Evolutionary conservation across 1,140 invertebrate species (phyloP).

Genomic region (Arctopsyche grandis): DNA sequence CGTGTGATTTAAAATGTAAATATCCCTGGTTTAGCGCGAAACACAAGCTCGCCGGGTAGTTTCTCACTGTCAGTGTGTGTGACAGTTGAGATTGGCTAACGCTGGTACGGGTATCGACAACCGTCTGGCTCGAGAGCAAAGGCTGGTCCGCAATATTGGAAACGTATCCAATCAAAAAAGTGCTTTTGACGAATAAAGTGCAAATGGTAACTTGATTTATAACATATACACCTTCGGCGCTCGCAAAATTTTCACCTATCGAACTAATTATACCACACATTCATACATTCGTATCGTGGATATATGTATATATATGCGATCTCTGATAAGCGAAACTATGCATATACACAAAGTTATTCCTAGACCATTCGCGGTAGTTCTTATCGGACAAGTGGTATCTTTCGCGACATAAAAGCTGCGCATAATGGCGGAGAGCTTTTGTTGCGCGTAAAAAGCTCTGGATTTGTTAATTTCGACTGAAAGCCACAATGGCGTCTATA

Average conservation of each 20-base stretch:
- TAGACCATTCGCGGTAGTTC: too few relatives aligned
- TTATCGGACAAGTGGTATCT: not conserved
- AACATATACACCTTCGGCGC: too few relatives aligned
- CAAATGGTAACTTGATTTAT: not conserved
- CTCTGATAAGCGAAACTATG: too few relatives aligned
- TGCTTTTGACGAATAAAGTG: slow-evolving; percentile 8
- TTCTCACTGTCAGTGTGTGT: slow-evolving; percentile 43
- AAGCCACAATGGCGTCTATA: too few relatives aligned
- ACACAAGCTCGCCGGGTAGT: slow-evolving; percentile 13
- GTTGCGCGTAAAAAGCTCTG: not conserved
- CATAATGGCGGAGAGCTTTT: slow-evolving; percentile 3
- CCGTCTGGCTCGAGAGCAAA: slow-evolving; percentile 18
- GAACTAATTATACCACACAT: too few relatives aligned
- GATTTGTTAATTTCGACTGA: slow-evolving; percentile 7
- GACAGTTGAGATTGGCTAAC: slow-evolving; percentile 38
- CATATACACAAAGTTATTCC: too few relatives aligned
- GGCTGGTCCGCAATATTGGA: slow-evolving; percentile 6
- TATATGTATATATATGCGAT: too few relatives aligned
- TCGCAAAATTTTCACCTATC: too few relatives aligned
- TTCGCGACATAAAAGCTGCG: not conserved
- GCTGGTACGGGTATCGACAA: slow-evolving; percentile 22
- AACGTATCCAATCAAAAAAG: slow-evolving; percentile 18
- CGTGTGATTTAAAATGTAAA: too few relatives aligned
- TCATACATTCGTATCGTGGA: too few relatives aligned
- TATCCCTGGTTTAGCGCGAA: too few relatives aligned